phyloP scores from a whole-genome alignment of 2,888 invertebrate genomes.

The Alloplasta piceator region DNA sequence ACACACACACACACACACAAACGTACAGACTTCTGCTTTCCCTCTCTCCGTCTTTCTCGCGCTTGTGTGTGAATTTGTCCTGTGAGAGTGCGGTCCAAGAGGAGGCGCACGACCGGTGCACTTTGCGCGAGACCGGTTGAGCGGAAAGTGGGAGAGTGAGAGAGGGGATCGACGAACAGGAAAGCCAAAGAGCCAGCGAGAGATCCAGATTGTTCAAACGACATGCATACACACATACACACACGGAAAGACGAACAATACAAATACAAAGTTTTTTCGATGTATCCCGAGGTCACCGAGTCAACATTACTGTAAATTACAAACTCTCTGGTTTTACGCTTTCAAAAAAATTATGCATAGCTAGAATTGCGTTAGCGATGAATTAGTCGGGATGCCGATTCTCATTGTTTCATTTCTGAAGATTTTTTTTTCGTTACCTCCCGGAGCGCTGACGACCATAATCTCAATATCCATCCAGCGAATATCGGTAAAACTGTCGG shows the following conservation, averaged over 20 bases:
- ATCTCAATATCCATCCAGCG: no score
- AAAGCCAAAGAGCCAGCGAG: slow-evolving; percentile 39
- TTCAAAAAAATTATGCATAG: background rate
- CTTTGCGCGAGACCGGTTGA: slow-evolving; percentile 61
- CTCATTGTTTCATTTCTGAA: background rate
- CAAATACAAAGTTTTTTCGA: slow-evolving; percentile 9
- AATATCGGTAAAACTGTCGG: no score
- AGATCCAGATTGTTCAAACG: slow-evolving; percentile 42
- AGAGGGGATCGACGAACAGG: slow-evolving; percentile 37
- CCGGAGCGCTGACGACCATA: no score
- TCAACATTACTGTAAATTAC: slow-evolving; percentile 53
- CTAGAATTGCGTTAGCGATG: background rate
- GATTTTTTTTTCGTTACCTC: background rate
- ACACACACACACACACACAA: background rate
- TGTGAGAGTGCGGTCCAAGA: slow-evolving; percentile 39
- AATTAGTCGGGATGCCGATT: background rate
- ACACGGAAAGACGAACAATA: background rate
- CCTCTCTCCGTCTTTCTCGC: background rate
- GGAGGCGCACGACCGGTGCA: slow-evolving; percentile 55
- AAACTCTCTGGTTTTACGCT: background rate
- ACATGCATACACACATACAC: slow-evolving; percentile 15
- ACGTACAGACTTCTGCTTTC: background rate
- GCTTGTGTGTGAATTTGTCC: slow-evolving; percentile 17
- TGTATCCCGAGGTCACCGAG: slow-evolving; percentile 46
- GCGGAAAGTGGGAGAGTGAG: slow-evolving; percentile 6